phyloP scores from a whole-genome alignment of 2,888 invertebrate genomes.

The Lasioglossum figueresi region DNA sequence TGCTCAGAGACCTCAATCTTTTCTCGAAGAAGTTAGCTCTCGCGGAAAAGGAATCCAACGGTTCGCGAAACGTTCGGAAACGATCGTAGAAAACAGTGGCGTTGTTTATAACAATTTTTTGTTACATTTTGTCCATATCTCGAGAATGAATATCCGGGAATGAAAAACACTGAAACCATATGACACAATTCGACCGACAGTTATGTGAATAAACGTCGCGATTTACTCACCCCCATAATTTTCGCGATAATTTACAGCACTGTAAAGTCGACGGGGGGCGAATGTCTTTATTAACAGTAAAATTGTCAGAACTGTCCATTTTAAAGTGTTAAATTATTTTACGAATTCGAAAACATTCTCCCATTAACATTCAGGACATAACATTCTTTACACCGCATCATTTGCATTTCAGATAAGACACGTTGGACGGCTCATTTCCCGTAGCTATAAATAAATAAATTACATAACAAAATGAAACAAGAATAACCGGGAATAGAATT shows the following conservation, averaged over 20 bases:
- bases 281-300: slow-evolving; percentile 1
- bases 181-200: too few species aligned
- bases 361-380: not conserved
- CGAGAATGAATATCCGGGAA: too few species aligned
- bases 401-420: not conserved
- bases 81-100: not conserved
- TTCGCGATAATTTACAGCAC: not conserved
- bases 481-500: not conserved
- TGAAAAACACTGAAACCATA: too few species aligned
- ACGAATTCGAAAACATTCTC: not conserved
- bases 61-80: not conserved
- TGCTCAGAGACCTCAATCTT: not conserved
- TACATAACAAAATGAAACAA: not conserved
- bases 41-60: not conserved
- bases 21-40: not conserved
- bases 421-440: not conserved
- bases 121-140: too few species aligned
- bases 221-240: not conserved
- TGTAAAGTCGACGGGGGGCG: not conserved
- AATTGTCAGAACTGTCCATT: not conserved
- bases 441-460: not conserved
- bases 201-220: not conserved
- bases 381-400: not conserved
- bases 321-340: not conserved
- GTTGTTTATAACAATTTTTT: too few species aligned